A percentile compares a stretch with the other conserved stretches of the same genome.
These are phyloP conservation scores for Tethea ocularis DNA, from an alignment of 2,888 invertebrate genomes.

Conservation along the genomic window DNA sequence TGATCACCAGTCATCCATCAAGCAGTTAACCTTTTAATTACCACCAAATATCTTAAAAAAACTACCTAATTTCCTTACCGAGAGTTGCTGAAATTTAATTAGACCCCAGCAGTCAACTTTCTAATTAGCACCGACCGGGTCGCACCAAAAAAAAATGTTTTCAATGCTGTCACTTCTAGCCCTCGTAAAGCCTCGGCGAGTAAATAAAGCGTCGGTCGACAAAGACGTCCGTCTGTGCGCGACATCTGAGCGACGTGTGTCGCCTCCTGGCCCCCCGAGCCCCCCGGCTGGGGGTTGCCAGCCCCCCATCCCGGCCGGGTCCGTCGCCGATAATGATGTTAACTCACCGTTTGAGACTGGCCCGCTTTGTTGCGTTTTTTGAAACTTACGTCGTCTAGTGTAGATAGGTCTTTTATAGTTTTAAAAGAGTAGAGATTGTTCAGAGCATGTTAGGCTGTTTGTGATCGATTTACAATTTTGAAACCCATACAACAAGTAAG, in stretches of 20 bases:
- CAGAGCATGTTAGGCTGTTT: neutral
- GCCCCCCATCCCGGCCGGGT: slow-evolving; percentile 37
- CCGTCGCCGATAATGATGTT: slow-evolving; percentile 80
- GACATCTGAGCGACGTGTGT: slow-evolving; percentile 83
- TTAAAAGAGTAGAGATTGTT: neutral
- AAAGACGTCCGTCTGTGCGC: slow-evolving; percentile 82
- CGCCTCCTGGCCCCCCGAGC: slow-evolving; percentile 48
- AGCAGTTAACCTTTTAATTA: slow-evolving; percentile 4
- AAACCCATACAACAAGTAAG: too few relatives aligned
- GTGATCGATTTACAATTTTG: neutral
- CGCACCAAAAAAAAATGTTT: slow-evolving; percentile 50
- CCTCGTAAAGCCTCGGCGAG: slow-evolving; percentile 61
- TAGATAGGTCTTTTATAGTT: slow-evolving; percentile 21
- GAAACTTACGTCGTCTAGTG: slow-evolving; percentile 49
- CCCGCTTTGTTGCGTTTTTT: slow-evolving; percentile 77
- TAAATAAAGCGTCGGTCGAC: slow-evolving; percentile 81
- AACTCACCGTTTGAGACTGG: slow-evolving; percentile 76
- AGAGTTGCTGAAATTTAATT: slow-evolving; percentile 19
- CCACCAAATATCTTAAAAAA: neutral
- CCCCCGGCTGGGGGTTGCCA: slow-evolving; percentile 21
- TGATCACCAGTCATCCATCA: slow-evolving; percentile 1
- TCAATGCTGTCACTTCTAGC: slow-evolving; percentile 70
- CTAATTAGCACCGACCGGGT: slow-evolving; percentile 47
- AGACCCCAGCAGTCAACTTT: slow-evolving; percentile 28
- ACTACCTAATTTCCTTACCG: slow-evolving; percentile 2